These are phyloP conservation scores for Spongilla lacustris DNA, from an alignment of 37 sponge, comb jelly and placozoan genomes.

Conservation along the genomic window DNA sequence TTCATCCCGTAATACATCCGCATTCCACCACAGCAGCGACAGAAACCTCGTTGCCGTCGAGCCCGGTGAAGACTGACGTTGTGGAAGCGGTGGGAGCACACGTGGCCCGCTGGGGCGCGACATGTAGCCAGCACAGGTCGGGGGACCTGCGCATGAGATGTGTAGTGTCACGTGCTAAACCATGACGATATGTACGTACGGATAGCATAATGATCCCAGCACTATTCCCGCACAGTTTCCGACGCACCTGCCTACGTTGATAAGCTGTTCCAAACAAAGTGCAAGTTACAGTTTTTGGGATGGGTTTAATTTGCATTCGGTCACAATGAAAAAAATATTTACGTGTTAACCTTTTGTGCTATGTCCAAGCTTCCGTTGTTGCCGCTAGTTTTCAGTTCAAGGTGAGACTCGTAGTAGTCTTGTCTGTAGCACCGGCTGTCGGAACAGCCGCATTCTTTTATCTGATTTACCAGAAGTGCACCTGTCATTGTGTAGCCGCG, in stretches of 20 bases:
- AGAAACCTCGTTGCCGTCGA: not conserved
- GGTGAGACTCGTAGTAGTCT: constrained; percentile 34
- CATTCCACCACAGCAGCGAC: not conserved
- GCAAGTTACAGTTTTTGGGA: not conserved
- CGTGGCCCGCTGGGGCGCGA: not conserved
- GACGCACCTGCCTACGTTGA: not conserved
- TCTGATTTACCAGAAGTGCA: not conserved
- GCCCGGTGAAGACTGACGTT: not conserved
- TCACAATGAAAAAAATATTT: no score
- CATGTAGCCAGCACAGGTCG: not conserved
- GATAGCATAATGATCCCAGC: not conserved
- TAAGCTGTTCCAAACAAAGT: not conserved
- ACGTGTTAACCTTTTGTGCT: not conserved
- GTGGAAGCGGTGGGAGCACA: not conserved
- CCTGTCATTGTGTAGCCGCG: constrained; percentile 12
- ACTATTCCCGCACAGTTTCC: not conserved
- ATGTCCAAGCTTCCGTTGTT: not conserved
- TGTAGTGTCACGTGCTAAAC: no score
- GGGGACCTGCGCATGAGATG: not conserved
- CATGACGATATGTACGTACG: not conserved
- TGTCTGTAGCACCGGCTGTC: constrained; percentile 23
- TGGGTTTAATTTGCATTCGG: no score
- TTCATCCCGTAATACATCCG: not conserved
- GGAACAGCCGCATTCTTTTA: constrained; percentile 32
- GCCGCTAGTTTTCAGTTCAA: not conserved